Evolutionary conservation across 1,140 invertebrate genomes (phyloP).

Genomic region (Nasonia longicornis): DNA sequence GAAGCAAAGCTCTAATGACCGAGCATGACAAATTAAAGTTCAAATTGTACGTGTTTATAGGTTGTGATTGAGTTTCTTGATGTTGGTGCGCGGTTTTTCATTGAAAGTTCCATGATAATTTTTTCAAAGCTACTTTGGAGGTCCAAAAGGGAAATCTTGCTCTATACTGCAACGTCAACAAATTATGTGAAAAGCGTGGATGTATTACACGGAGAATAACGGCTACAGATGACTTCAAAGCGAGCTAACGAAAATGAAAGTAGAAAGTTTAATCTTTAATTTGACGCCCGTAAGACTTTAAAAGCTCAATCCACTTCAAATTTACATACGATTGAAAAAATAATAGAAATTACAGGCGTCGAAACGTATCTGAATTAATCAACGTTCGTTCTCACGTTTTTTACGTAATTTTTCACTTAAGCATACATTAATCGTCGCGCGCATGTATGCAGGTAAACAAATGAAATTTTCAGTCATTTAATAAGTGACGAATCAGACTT

Average conservation of each 20-base stretch:
- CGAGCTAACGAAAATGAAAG: conserved; percentile 23
- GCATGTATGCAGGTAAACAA: background rate
- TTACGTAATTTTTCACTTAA: no score
- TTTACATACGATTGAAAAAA: conserved; percentile 2
- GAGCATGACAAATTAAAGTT: no score
- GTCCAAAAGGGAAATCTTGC: no score
- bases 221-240: background rate
- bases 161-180: no score
- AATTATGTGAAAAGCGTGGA: background rate
- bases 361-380: background rate
- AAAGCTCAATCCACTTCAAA: background rate
- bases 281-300: conserved; percentile 4
- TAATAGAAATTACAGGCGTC: background rate
- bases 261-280: conserved; percentile 37
- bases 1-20: background rate
- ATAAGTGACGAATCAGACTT: conserved; percentile 17
- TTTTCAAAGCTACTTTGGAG: no score
- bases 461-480: conserved; percentile 6
- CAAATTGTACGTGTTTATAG: no score
- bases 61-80: no score
- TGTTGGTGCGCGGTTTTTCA: no score
- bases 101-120: no score
- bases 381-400: no score
- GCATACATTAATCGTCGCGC: no score
- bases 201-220: background rate